Base-by-base conservation (phyloP, 1,140 invertebrate species). In the Heterodera schachtii region DNA sequence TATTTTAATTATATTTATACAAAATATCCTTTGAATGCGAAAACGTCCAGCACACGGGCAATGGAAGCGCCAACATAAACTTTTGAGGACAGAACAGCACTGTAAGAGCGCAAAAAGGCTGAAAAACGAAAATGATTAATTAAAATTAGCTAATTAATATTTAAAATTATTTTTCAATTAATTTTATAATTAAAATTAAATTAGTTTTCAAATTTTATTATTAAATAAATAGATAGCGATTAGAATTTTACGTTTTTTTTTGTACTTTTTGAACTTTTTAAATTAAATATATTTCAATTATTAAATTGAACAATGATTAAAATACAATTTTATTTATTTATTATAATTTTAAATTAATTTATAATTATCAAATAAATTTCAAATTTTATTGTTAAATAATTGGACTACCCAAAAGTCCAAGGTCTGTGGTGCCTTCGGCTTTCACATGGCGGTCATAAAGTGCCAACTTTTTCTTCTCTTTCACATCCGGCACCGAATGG, bases 11-110 rank as follows among this genome's bases (percentile, higher is more conserved):
- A 67, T 13, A 19, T 64, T 64, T 31, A 13, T 16, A 78, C 64
- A 31, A 77, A 82, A 73, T 89, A 90, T 31, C 89, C 88, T 69
- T 87, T 90, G 79, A 89, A 87, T 3, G 88, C 89, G 1, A 89
- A 69, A 70, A 89, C 80, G 79, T 89, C 88, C 60, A 84, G 71
- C 44, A 90, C 85, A 43, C 88, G 81, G 46, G 86, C 88, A 11
- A 85, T 70, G 21, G 87, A 85, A 11, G 85, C 80, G 13, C 87
- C 87, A 13, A 79, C 69, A 77, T 89, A 89, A 52, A 90, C 85
- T 75, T 87, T 85, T 0, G 88, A 87, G n/a, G 47, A 79, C 9
- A 89, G 3, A 43, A 89, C 86, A 11, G 84, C 69, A 77, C 78
- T 75, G 52, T 83, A 83, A 19, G 82, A 83, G n/a, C 76, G 21